Base-by-base conservation (phyloP, 2,113 vertebrate genomes). In the Raja brachyura region DNA sequence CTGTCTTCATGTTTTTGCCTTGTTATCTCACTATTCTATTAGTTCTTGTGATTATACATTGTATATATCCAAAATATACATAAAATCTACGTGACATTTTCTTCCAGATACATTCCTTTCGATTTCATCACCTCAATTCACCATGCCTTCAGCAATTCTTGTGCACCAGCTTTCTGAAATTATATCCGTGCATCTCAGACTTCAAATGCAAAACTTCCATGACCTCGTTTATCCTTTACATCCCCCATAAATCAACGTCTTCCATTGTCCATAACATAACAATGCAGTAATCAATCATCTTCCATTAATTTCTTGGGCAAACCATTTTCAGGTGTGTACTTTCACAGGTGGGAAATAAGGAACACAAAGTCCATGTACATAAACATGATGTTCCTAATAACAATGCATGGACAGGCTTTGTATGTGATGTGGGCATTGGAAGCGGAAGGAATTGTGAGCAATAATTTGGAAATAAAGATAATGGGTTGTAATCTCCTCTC, bases 261-360 rank as follows among this genome's bases (percentile, higher is more conserved):
- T 48, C 78, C 78, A 54, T 16, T 13, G 3, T 11, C 54, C 3
- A 25, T 28, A 59, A 8, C 54, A n/a, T 28, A 59, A 25, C 56
- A 59, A 56, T 85, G 48, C 54, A 59, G 81, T n/a, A 54, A 85
- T 85, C 81, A 85, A 83, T 83, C 48, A 83, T 25, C 54, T 85
- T 85, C 54, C 54, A 59, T 85, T 85, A 48, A 85, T 59, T 85
- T 59, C 81, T 83, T 61, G 28, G 59, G 81, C 56, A 85, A 59
- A 25, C 20, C 56, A 13, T 7, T 85, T 9, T 56, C 81, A 85
- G 54, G 59, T 20, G 48, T 54, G 20, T 59, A 56, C 54, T 83
- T 83, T 83, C 48, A 56, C 59, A 28, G 81, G 2, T 85, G 54
- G 48, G 5, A 10, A 85, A 59, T 56, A 25, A 48, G 28, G 48